A percentile compares a stretch with the other conserved stretches of the same genome.
Conservation (phyloP, 2,113 vertebrate genomes). For the Ptychochromis oligacanthus region DNA sequence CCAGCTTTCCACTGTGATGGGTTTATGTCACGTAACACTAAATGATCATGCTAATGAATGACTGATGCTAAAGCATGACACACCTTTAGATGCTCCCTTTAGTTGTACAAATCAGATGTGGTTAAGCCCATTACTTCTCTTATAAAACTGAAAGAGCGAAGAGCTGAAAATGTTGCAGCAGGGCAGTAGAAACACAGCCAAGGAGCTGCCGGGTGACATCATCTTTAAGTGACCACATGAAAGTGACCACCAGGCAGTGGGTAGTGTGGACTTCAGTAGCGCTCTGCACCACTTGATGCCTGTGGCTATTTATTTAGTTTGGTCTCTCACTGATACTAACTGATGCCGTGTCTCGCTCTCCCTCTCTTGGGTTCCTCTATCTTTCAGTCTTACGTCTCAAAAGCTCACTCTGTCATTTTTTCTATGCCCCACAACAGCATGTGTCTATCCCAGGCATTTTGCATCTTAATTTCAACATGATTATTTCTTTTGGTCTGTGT, state of each 20-base stretch:
- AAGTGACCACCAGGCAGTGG: conserved; percentile 58
- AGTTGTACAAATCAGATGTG: conserved; percentile 32
- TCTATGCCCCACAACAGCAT: background rate
- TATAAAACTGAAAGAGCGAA: background rate
- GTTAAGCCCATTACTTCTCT: conserved; percentile 29
- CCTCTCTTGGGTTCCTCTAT: conserved; percentile 7
- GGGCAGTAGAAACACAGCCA: conserved; percentile 15
- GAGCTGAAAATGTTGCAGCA: conserved; percentile 26
- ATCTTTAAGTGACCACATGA: conserved; percentile 69
- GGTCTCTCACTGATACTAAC: conserved; percentile 44
- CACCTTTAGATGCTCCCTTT: background rate
- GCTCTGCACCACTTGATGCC: conserved; percentile 60
- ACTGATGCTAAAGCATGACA: conserved; percentile 8
- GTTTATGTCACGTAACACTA: background rate
- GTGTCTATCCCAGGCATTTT: conserved; percentile 15
- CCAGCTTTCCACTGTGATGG: background rate
- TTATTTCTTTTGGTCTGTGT: conserved; percentile 36
- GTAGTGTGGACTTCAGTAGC: conserved; percentile 63
- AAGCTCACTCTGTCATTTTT: conserved; percentile 12
- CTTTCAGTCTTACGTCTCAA: background rate
- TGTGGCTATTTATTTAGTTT: conserved; percentile 65
- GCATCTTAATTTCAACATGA: conserved; percentile 3
- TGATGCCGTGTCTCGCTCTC: conserved; percentile 45
- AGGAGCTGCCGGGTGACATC: conserved; percentile 65
- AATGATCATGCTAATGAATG: background rate